Percentiles rank a stretch among this genome's conserved stretches.
Evolutionary conservation across 2,797 vertebrate species (phyloP).

Genomic region (Phalanger gymnotis): DNA sequence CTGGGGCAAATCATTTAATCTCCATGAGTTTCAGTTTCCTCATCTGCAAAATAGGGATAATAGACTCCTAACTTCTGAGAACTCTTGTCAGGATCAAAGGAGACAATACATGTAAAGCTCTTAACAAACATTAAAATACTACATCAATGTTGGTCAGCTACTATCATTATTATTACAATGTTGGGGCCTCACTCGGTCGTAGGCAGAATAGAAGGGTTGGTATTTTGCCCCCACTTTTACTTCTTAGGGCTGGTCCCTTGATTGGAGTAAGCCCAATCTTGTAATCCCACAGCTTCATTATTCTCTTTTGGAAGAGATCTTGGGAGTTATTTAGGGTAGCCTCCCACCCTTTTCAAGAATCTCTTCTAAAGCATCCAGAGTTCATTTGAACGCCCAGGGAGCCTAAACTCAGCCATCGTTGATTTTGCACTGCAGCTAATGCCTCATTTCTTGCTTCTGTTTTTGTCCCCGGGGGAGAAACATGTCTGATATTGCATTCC

Average conservation of each 20-base stretch:
- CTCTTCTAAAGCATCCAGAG: background rate
- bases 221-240: background rate
- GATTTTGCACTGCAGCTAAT: background rate
- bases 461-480: background rate
- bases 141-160: background rate
- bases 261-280: background rate
- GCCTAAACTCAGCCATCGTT: background rate
- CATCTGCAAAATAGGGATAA: background rate
- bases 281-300: background rate
- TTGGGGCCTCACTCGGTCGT: background rate
- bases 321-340: background rate
- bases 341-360: background rate
- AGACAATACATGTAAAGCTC: background rate
- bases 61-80: background rate
- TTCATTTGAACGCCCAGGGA: background rate
- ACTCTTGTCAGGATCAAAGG: background rate
- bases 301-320: background rate
- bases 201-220: background rate
- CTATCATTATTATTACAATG: background rate
- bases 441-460: background rate
- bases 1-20: background rate
- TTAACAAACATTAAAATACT: background rate
- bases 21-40: background rate
- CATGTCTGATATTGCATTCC: rapidly evolving
- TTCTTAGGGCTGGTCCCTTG: background rate